Conservation (phyloP, 2,797 vertebrate species). For the Cygnus olor region DNA sequence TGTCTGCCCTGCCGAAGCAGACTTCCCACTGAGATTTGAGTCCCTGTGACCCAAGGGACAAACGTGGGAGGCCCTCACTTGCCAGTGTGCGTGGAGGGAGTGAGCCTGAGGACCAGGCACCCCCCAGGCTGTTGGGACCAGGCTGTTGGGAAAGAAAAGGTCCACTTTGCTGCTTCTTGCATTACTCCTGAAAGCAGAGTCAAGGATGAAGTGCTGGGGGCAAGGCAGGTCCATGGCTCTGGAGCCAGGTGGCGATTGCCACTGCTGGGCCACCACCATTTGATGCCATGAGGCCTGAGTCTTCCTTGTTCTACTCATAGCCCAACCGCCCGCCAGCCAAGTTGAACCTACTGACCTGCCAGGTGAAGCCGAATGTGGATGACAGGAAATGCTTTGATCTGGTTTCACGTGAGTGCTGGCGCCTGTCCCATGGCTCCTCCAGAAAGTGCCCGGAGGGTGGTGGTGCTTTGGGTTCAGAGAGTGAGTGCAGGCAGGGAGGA, state of each 20-base stretch:
- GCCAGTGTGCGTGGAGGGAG: not conserved
- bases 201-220: not conserved
- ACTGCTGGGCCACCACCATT: not conserved
- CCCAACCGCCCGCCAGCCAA: conserved; percentile 83
- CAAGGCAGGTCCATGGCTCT: not conserved
- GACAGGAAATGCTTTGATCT: conserved; percentile 90
- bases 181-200: not conserved
- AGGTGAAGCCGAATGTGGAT: conserved; percentile 86
- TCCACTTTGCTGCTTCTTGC: not conserved
- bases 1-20: not conserved
- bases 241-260: not conserved
- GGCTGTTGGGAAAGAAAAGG: not conserved
- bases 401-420: conserved; percentile 82
- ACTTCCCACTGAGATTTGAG: not conserved
- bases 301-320: conserved; percentile 56
- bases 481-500: fast-evolving
- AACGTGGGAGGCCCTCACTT: not conserved
- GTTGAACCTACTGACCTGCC: conserved; percentile 89
- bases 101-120: not conserved
- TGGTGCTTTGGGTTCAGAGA: not conserved
- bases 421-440: not conserved
- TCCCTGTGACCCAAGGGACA: not conserved
- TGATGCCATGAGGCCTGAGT: not conserved
- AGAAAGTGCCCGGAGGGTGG: not conserved
- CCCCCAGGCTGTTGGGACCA: not conserved